Conservation (phyloP, 2,113 vertebrate genomes). For the Dromiciops gliroides region DNA sequence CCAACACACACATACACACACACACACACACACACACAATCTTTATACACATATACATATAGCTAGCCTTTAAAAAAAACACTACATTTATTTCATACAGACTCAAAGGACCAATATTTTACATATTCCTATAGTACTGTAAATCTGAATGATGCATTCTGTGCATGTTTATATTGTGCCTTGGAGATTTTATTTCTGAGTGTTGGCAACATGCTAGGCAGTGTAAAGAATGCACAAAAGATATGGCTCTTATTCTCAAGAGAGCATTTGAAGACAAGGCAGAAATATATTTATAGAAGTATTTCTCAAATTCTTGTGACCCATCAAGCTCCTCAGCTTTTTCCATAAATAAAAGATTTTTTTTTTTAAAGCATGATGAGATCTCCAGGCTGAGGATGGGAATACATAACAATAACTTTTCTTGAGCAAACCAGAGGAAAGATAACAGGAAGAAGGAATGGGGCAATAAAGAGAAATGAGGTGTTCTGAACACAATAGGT, state of each 20-base stretch:
- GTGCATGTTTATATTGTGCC: background rate
- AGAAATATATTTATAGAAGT: background rate
- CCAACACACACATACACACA: background rate
- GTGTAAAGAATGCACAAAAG: background rate
- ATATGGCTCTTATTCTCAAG: background rate
- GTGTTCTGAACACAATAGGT: background rate
- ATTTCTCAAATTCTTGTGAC: conserved; percentile 5
- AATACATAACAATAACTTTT: background rate
- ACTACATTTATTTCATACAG: background rate
- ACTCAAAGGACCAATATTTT: conserved; percentile 5
- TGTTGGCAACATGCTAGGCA: background rate
- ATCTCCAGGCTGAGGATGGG: conserved; percentile 30
- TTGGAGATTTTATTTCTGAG: background rate
- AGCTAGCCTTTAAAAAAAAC: background rate
- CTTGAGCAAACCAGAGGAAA: conserved; percentile 9
- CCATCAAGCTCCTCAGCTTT: background rate
- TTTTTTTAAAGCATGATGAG: background rate
- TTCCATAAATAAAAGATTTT: background rate
- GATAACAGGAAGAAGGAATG: background rate
- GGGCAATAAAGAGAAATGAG: conserved; percentile 10
- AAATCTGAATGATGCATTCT: conserved; percentile 7
- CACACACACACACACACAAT: background rate
- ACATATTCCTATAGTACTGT: background rate
- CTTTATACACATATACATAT: background rate
- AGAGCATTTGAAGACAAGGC: background rate